Evolutionary conservation across 2,888 invertebrate species (phyloP).

Genomic region (Thumatha senex): DNA sequence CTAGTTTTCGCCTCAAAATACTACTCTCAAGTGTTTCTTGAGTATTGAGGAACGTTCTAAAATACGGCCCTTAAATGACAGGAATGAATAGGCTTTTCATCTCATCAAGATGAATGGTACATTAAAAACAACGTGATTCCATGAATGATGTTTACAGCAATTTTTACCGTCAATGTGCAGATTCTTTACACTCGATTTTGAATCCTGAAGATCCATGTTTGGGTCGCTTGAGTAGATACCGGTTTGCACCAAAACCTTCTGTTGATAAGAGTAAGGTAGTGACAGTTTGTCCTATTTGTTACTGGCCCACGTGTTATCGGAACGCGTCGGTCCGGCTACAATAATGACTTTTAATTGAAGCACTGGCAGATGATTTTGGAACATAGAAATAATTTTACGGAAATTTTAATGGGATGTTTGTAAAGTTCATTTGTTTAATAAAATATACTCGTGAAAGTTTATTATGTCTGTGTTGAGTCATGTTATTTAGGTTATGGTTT

Average conservation of each 20-base stretch:
- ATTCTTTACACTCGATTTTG: slow-evolving; percentile 7
- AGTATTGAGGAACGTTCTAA: no score
- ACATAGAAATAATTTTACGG: not conserved
- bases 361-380: not conserved
- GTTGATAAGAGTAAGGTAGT: slow-evolving; percentile 22
- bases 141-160: not conserved
- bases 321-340: slow-evolving; percentile 2
- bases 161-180: not conserved
- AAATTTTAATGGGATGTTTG: not conserved
- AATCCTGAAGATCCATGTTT: slow-evolving; percentile 17
- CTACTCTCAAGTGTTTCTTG: no score
- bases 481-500: no score
- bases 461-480: no score
- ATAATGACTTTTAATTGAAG: slow-evolving; percentile 3
- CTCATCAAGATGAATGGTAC: not conserved
- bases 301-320: slow-evolving; percentile 17
- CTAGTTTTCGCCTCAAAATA: no score
- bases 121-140: not conserved
- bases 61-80: not conserved
- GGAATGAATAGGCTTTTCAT: not conserved
- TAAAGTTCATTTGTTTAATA: no score
- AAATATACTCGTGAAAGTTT: no score
- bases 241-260: slow-evolving; percentile 27
- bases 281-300: slow-evolving; percentile 28
- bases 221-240: slow-evolving; percentile 28